phyloP scores from a whole-genome alignment of 1,140 invertebrate species.

The Cyphomyrmex costatus region DNA sequence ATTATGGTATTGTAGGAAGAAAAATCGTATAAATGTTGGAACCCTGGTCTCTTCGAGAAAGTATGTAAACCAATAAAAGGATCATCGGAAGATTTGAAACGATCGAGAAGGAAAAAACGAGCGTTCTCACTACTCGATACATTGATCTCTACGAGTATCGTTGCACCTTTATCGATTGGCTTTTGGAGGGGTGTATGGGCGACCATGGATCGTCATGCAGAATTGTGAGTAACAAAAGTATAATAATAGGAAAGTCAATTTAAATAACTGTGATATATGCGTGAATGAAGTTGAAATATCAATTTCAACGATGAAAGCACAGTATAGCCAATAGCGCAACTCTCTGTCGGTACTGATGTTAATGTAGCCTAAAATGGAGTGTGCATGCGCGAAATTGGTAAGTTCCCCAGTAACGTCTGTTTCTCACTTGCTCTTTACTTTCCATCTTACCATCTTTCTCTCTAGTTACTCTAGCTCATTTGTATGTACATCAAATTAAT shows the following conservation, averaged over 20 bases:
- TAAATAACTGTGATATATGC: neutral
- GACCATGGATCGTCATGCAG: slow-evolving; percentile 88
- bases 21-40: neutral
- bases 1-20: neutral
- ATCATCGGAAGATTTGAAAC: neutral
- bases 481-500: too few species aligned
- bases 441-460: too few species aligned
- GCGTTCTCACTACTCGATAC: slow-evolving; percentile 68
- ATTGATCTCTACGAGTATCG: slow-evolving; percentile 79
- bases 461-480: too few species aligned
- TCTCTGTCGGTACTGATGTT: too few species aligned
- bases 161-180: slow-evolving; percentile 89
- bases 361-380: too few species aligned
- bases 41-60: neutral
- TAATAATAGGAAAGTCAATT: neutral
- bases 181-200: slow-evolving; percentile 90
- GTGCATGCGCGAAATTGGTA: too few species aligned
- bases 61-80: neutral
- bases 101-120: slow-evolving; percentile 59
- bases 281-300: neutral
- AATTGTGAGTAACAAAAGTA: slow-evolving; percentile 73
- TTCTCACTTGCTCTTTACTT: too few species aligned
- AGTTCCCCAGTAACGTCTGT: too few species aligned
- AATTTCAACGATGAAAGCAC: too few species aligned
- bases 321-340: too few species aligned